Conservation (phyloP, 2,888 invertebrate species). For the Seladonia tumulorum region DNA sequence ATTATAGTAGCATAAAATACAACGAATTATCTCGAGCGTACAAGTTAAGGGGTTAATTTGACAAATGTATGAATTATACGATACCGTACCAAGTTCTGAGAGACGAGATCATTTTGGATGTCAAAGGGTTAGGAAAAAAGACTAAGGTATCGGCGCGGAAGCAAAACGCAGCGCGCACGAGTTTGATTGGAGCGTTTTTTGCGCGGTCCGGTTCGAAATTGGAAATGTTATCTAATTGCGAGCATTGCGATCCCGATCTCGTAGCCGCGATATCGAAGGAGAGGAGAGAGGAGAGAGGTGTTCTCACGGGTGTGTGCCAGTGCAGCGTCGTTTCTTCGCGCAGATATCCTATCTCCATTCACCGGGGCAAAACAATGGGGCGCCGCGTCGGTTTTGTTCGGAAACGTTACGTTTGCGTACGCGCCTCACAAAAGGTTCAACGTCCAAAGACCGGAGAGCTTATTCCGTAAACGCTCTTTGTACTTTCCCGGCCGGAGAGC, state of each 20-base stretch:
- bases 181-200: neutral
- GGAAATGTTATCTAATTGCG: slow-evolving; percentile 11
- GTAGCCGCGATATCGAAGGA: slow-evolving; percentile 17
- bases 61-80: too few species aligned
- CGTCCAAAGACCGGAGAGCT: neutral
- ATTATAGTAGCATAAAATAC: too few species aligned
- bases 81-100: too few species aligned
- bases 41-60: too few species aligned
- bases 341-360: slow-evolving; percentile 54
- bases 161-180: too few species aligned
- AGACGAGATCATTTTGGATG: too few species aligned
- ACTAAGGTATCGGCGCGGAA: too few species aligned
- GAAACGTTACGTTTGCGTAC: slow-evolving; percentile 31
- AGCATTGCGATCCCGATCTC: slow-evolving; percentile 3
- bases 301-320: neutral
- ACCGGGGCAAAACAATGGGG: slow-evolving; percentile 52
- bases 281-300: neutral
- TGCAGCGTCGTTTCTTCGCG: slow-evolving; percentile 23
- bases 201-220: neutral
- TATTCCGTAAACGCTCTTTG: slow-evolving; percentile 17
- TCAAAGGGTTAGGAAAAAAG: too few species aligned
- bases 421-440: neutral
- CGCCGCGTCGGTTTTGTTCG: slow-evolving; percentile 22
- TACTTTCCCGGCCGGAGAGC: neutral
- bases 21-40: too few species aligned